Evolutionary conservation across 2,113 vertebrate species (phyloP), one percentile per base, ranked within the genome.

Genomic region (Piprites chloris): DNA sequence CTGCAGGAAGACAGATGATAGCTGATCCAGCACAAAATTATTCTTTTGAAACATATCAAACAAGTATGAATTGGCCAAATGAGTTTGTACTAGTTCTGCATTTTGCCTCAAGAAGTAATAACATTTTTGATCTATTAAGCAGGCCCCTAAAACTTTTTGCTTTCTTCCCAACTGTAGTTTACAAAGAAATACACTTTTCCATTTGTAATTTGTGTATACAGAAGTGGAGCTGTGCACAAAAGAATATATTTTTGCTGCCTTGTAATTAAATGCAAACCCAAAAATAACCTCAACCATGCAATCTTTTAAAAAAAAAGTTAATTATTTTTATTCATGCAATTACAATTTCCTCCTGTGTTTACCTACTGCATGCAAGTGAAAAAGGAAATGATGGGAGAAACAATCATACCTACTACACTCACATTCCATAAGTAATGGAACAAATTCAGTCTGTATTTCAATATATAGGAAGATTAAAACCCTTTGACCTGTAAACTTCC

Each of bases 11-110:
- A 74, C 68, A 84, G 65, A 74, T 77, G 83, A 88, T 93, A 86
- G 88, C 59, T 94, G 83, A 95, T 95, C 50, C 72, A 88, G 79
- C 82, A 90, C 39, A 94, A 93, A 88, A 66, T 90, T 55, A 47
- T 56, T 63, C 42, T 94, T 92, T 90, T 94, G 90, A 97, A 95
- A 94, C 84, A 85, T 80, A 80, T 69, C 63, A 96, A 89, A 90
- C 85, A 92, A 92, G 76, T 77, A 52, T 84, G 83, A 93, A 58
- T 93, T 86, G 79, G 92, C 65, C 79, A 93, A 80, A 92, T 95
- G 90, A 77, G 88, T 95, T 94, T 89, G 68, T 88, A 93, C 90
- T 84, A 92, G 92, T 86, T 86, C 79, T 88, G 30, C 11, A 24
- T 92, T 95, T 94, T 92, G 68, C 85, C 89, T 92, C 55, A 71